Base-by-base conservation (phyloP, 2,888 invertebrate species). In the Koerneria pararmatus region DNA sequence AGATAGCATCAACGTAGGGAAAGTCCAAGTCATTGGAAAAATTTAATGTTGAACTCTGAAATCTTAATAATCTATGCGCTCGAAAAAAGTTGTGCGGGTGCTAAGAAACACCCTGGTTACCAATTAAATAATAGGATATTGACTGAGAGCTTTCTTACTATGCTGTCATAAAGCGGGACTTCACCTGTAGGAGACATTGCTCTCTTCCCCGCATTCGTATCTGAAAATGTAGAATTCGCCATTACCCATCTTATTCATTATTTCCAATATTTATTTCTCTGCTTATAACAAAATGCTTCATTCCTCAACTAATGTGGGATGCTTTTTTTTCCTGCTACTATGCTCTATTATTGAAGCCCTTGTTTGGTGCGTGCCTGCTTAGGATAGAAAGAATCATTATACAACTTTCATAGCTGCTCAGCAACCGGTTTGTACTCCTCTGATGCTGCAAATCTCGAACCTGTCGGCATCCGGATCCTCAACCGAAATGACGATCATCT, bases 401-500 rank as follows among this genome's bases (percentile, higher is more conserved):
- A n/a, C n/a, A n/a, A n/a, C n/a, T n/a, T n/a, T n/a, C n/a, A n/a
- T n/a, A n/a, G n/a, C n/a, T n/a, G n/a, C n/a, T n/a, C n/a, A n/a
- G n/a, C n/a, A n/a, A n/a, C n/a, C n/a, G n/a, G n/a, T n/a, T n/a
- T n/a, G n/a, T n/a, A n/a, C n/a, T n/a, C n/a, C n/a, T n/a, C n/a
- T n/a, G n/a, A n/a, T 29, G 59, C 62, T 1, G 6, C 22, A 2
- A 11, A 54, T 35, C 51, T 34, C 41, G 27, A 63, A 71, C 62
- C 73, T 58, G 67, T 78, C 77, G 35, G 76, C 68, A 57, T 77
- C 77, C 1, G 71, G 68, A 56, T 90, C 91, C 75, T 93, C 92
- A 69, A 95, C 94, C 71, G 95, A 95, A 82, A 95, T 93, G 72
- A 95, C 97, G 69, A 95, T 94, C 66, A 98, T 88, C 31, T 92